A percentile compares a stretch with the other conserved stretches of the same genome.
Conservation (phyloP, 2,113 vertebrate genomes). For the Clupea harengus region DNA sequence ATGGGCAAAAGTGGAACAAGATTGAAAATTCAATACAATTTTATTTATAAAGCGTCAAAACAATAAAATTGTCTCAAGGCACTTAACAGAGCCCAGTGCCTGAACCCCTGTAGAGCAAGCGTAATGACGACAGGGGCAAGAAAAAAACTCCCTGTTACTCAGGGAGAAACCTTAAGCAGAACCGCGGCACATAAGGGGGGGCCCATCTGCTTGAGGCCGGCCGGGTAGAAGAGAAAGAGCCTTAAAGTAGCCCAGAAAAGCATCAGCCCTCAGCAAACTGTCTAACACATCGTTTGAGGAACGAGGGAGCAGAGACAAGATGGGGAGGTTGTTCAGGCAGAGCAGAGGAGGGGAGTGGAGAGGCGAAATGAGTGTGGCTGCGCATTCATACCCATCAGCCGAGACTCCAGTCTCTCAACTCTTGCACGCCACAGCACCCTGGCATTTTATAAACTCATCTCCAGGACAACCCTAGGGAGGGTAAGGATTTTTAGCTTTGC, state of each 20-base stretch:
- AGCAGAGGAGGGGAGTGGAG: neutral
- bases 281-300: neutral
- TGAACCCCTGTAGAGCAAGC: too few relatives aligned
- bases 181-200: too few relatives aligned
- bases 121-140: too few relatives aligned
- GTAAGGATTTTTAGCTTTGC: slow-evolving; percentile 30
- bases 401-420: slow-evolving; percentile 1
- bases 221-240: too few relatives aligned
- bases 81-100: too few relatives aligned
- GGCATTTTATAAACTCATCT: slow-evolving; percentile 35
- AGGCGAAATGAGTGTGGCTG: slow-evolving; percentile 25
- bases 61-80: too few relatives aligned
- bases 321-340: neutral
- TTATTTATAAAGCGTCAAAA: too few relatives aligned
- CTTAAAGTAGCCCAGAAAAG: neutral
- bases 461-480: slow-evolving; percentile 21
- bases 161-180: too few relatives aligned
- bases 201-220: too few relatives aligned
- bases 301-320: neutral
- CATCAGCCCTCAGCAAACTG: neutral
- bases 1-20: neutral
- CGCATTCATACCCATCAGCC: slow-evolving; percentile 5
- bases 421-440: slow-evolving; percentile 14
- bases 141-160: too few relatives aligned
- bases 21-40: too few relatives aligned